These are phyloP conservation scores for Myanophis thanlyinensis DNA, from an alignment of 2,113 vertebrate genomes.

Conservation along the genomic window DNA sequence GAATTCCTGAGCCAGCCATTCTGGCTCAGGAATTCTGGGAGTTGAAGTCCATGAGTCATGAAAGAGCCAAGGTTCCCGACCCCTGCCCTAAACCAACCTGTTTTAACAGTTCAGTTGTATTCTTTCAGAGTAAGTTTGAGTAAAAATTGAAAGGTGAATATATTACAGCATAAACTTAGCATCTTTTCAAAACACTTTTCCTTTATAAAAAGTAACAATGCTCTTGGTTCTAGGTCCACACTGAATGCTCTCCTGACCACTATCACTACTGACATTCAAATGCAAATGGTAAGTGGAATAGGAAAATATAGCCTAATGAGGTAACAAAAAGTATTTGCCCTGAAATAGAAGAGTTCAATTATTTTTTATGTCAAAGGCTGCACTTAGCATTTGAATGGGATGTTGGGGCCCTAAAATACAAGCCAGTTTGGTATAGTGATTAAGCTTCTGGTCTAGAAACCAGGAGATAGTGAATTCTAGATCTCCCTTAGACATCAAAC, in stretches of 20 bases:
- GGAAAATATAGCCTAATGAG: not conserved
- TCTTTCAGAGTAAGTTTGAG: not conserved
- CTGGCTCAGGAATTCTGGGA: no score
- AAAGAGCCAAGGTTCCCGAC: no score
- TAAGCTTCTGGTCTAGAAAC: not conserved
- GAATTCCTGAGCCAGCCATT: no score
- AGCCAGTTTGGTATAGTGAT: not conserved
- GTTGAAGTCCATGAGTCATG: no score
- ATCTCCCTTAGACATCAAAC: not conserved
- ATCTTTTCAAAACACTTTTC: constrained; percentile 3
- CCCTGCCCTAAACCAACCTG: not conserved
- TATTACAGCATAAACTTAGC: not conserved
- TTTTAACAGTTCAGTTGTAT: not conserved
- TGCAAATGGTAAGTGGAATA: constrained; percentile 67
- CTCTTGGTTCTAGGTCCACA: constrained; percentile 65
- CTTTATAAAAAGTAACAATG: constrained; percentile 9
- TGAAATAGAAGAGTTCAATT: not conserved
- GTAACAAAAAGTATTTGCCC: not conserved
- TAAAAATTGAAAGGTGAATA: not conserved
- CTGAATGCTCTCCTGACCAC: constrained; percentile 44
- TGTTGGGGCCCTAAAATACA: not conserved
- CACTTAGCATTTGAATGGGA: not conserved
- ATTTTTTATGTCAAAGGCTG: not conserved
- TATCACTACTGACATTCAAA: constrained; percentile 66
- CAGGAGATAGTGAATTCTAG: not conserved